Evolutionary conservation across 2,797 vertebrate genomes (phyloP).

Genomic region (Yasuhikotakia modesta): DNA sequence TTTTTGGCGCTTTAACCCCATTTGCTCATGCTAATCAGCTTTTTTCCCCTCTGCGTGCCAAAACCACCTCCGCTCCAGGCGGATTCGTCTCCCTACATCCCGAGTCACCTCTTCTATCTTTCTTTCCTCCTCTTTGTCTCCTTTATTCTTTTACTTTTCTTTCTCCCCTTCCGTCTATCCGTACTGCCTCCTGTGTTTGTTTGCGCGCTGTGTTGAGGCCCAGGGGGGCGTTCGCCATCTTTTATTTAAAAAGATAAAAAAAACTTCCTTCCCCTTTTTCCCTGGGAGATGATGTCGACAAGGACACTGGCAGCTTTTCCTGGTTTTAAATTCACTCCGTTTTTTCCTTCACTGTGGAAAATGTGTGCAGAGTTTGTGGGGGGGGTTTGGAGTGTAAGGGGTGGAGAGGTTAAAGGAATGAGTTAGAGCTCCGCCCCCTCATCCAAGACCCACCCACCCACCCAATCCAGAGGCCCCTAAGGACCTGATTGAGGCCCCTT

Average conservation of each 20-base stretch:
- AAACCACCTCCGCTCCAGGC: constrained; percentile 1
- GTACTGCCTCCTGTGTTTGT: constrained; percentile 70
- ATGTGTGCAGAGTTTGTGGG: constrained; percentile 76
- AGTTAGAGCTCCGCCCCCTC: constrained; percentile 57
- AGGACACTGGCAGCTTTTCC: constrained; percentile 67
- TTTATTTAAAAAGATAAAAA: constrained; percentile 67
- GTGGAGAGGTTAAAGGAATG: constrained; percentile 56
- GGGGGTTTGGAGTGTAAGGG: constrained; percentile 50
- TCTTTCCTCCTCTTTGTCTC: constrained; percentile 36
- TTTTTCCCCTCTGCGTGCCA: constrained; percentile 27
- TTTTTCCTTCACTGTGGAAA: constrained; percentile 71
- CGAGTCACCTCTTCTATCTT: constrained; percentile 24
- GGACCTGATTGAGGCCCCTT: constrained; percentile 60
- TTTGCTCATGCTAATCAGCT: constrained; percentile 36
- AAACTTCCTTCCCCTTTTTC: constrained; percentile 66
- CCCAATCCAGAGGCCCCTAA: constrained; percentile 47
- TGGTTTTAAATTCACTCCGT: constrained; percentile 67
- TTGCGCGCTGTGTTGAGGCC: constrained; percentile 57
- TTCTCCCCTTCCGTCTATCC: constrained; percentile 60
- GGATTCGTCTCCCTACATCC: constrained; percentile 43
- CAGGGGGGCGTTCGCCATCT: constrained; percentile 59
- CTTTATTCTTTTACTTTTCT: constrained; percentile 31
- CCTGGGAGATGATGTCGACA: constrained; percentile 69
- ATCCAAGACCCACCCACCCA: background rate
- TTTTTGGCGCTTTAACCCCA: constrained; percentile 38